Conservation (phyloP, 2,797 vertebrate genomes). For the Chrysocyon brachyurus region DNA sequence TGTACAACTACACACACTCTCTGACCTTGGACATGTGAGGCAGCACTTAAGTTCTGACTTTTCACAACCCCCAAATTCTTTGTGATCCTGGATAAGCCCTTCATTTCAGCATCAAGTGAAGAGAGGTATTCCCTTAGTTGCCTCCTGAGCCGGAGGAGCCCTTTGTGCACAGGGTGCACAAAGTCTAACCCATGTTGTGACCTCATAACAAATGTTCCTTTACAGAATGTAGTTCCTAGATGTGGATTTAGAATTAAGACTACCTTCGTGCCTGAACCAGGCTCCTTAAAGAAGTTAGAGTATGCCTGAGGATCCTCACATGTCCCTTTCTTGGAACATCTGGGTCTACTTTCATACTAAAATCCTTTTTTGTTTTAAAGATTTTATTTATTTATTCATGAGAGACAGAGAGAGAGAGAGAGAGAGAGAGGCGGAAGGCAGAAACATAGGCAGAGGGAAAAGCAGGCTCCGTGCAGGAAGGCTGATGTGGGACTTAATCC, state of each 20-base stretch:
- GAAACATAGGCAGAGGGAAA: too few relatives aligned
- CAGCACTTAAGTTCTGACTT: not conserved
- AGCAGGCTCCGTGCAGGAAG: too few relatives aligned
- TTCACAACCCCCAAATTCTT: too few relatives aligned
- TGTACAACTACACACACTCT: too few relatives aligned
- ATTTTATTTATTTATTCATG: too few relatives aligned
- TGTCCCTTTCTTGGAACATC: not conserved
- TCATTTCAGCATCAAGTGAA: not conserved
- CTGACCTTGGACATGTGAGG: not conserved
- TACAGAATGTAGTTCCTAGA: not conserved
- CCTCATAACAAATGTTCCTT: not conserved
- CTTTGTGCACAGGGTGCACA: too few relatives aligned
- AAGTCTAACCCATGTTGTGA: not conserved
- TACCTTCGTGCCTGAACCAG: not conserved
- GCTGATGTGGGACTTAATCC: too few relatives aligned
- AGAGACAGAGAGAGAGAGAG: too few relatives aligned
- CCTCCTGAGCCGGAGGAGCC: not conserved
- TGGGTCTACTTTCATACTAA: not conserved
- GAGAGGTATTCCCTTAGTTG: not conserved
- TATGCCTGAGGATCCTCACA: not conserved
- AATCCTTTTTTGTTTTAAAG: not conserved
- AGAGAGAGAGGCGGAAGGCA: too few relatives aligned
- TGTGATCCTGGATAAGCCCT: not conserved
- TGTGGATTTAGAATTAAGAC: not conserved
- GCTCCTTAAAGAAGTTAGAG: not conserved